A percentile compares a stretch with the other conserved stretches of the same genome.
Conservation (phyloP, 2,113 vertebrate species). For the Stegostoma tigrinum region DNA sequence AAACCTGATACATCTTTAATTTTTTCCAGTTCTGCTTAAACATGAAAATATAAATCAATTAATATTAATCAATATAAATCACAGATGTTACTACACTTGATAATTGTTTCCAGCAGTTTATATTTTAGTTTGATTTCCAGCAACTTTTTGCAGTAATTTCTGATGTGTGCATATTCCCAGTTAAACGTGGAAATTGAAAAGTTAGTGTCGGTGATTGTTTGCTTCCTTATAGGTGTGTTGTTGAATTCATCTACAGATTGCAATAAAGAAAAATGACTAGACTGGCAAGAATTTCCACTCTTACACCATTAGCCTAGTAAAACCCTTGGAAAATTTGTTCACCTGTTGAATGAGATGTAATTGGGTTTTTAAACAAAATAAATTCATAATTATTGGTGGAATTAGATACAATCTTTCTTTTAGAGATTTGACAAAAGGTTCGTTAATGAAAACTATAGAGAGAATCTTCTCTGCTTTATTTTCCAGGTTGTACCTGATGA, state of each 20-base stretch:
- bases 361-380: not conserved
- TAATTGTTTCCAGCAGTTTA: not conserved
- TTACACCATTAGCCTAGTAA: not conserved
- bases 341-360: not conserved
- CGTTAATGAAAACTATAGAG: not conserved
- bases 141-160: not conserved
- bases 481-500: constrained; percentile 50
- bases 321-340: not conserved
- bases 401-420: not conserved
- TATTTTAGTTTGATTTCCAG: not conserved
- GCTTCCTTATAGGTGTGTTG: not conserved
- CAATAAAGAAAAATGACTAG: not conserved
- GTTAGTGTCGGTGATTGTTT: not conserved
- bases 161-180: not conserved
- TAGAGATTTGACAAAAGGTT: not conserved
- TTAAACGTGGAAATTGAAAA: not conserved
- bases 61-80: too few relatives aligned
- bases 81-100: not conserved
- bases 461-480: not conserved
- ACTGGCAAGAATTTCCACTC: not conserved
- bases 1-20: not conserved
- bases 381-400: not conserved
- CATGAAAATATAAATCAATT: not conserved
- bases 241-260: not conserved
- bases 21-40: not conserved